A percentile compares a stretch with the other conserved stretches of the same genome.
phyloP scores from a whole-genome alignment of 2,113 vertebrate genomes.

The Tringa solitaria region DNA sequence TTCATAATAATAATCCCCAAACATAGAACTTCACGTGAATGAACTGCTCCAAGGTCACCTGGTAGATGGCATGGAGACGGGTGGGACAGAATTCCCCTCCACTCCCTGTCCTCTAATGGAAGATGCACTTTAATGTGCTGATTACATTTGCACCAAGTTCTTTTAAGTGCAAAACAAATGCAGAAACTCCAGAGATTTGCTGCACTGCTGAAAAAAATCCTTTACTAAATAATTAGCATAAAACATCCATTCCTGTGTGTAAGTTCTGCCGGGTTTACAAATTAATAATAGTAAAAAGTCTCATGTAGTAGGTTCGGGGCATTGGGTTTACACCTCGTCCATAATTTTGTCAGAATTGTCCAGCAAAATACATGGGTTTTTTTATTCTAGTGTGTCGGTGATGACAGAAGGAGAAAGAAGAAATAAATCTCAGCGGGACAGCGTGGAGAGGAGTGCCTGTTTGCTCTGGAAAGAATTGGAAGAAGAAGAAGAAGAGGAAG shows the following conservation, averaged over 20 bases:
- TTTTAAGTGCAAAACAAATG: conserved; percentile 34
- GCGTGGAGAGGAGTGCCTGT: not conserved
- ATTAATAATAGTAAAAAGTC: not conserved
- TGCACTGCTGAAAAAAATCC: not conserved
- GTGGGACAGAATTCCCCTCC: not conserved
- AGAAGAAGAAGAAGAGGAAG: not conserved
- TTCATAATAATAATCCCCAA: not conserved
- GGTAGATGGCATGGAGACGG: not conserved
- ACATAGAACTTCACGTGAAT: not conserved
- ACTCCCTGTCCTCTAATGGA: not conserved
- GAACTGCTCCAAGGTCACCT: not conserved
- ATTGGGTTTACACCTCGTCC: not conserved
- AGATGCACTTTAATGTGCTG: conserved; percentile 32
- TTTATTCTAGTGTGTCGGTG: not conserved
- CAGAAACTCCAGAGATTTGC: conserved; percentile 32
- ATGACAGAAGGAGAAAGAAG: not conserved
- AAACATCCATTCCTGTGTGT: not conserved
- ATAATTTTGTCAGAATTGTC: not conserved
- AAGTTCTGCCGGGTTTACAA: not conserved
- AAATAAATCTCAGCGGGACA: not conserved
- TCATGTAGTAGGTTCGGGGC: fast-evolving
- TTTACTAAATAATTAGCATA: not conserved
- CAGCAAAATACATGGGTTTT: not conserved
- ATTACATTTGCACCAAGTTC: conserved; percentile 8
- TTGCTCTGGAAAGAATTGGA: not conserved